Evolutionary conservation across 2,113 vertebrate genomes (phyloP).

Genomic region (Bucco capensis): DNA sequence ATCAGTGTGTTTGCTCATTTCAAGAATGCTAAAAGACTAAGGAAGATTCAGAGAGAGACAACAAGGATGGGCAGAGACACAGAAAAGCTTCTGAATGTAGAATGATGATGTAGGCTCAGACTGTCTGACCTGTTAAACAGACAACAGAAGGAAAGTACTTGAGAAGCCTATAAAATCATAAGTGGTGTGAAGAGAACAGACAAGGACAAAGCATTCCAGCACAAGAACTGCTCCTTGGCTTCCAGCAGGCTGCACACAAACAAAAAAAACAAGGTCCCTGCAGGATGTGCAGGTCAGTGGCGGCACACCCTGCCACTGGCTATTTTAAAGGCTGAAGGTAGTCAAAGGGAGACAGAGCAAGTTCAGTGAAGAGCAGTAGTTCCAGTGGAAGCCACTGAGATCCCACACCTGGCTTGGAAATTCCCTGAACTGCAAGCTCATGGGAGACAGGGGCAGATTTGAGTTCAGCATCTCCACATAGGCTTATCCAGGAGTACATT

Average conservation of each 20-base stretch:
- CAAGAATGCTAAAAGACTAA: neutral
- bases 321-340: neutral
- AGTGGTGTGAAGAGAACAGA: neutral
- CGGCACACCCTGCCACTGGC: rapidly evolving
- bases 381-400: neutral
- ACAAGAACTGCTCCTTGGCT: neutral
- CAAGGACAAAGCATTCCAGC: neutral
- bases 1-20: neutral
- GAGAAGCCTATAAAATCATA: too few relatives aligned
- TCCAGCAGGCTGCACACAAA: neutral
- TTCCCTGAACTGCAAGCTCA: neutral
- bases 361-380: too few relatives aligned
- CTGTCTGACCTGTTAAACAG: neutral
- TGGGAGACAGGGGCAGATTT: neutral
- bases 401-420: neutral
- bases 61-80: neutral
- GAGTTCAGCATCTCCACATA: neutral
- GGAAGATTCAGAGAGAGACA: neutral
- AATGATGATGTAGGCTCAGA: neutral
- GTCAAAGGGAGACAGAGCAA: neutral
- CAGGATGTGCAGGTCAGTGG: neutral
- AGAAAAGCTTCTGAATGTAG: neutral
- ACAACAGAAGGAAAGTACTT: neutral
- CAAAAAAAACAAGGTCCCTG: neutral
- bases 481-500: neutral